Evolutionary conservation across 2,797 vertebrate genomes (phyloP), one percentile per base, ranked within the genome.

Genomic region (Neomorphus geoffroyi): DNA sequence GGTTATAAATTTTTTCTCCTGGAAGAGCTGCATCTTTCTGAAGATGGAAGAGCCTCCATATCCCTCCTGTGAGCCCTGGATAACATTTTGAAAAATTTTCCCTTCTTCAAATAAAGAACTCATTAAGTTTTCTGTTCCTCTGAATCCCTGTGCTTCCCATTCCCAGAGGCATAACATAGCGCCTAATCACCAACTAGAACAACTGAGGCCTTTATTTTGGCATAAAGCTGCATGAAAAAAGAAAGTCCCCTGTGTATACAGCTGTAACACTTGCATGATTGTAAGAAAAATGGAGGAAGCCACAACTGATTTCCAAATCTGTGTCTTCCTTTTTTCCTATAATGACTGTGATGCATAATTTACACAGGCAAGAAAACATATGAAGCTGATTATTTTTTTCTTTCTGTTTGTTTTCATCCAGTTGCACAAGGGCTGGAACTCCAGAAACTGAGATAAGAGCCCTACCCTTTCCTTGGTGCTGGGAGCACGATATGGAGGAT

Each of bases 141-240:
- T 67, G 67, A 71, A 62, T 86, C 65, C 64, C 78, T 0, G 0
- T 73, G 91, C 80, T 92, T 90, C 88, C 90, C 78, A 71, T 90
- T 92, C 95, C 90, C 94, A 94, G 80, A 90, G 90, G 92, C 86
- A 74, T 86, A 94, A 86, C 89, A 62, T 57, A 73, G 85, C 88
- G 88, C 80, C 90, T 96, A 94, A 95, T 96, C 94, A 93, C 83
- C 51, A 80, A 13, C 57, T 67, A 66, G 86, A 93, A 94, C 94
- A 96, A 96, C 77, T 41, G 86, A 90, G 74, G 83, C 83, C 90
- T 96, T 96, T 94, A 94, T 95, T 94, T 92, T 96, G 88, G 91
- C 81, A 67, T 96, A 94, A 95, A 92, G 92, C 86, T 86, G 70
- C 71, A 70, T 39, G 70, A 60, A 78, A 86, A 92, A 94, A 84